Conservation (phyloP, 2,888 invertebrate genomes). For the Platypus cylindrus region DNA sequence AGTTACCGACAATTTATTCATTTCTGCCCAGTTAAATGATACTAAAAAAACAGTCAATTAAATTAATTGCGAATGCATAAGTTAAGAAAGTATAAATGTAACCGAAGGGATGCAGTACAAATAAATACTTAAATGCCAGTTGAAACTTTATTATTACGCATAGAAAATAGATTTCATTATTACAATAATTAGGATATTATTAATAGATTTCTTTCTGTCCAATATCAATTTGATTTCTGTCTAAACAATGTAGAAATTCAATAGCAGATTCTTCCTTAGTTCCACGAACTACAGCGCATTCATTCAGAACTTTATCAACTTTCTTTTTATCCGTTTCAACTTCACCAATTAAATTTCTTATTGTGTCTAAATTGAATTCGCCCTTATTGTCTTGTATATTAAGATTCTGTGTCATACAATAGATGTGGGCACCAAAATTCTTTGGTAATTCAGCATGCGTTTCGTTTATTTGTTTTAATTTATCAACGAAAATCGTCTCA, state of each 20-base stretch:
- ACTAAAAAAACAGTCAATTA: too few relatives aligned
- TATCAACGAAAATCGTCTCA: slow-evolving; percentile 5
- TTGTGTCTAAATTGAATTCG: slow-evolving; percentile 1
- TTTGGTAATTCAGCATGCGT: slow-evolving; percentile 2
- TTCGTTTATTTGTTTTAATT: slow-evolving; percentile 3
- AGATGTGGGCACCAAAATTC: slow-evolving; percentile 7
- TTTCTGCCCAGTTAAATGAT: too few relatives aligned
- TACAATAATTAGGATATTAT: too few relatives aligned
- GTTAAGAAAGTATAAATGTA: too few relatives aligned
- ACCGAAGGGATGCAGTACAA: too few relatives aligned
- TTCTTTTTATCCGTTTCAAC: slow-evolving; percentile 2
- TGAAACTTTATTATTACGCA: too few relatives aligned
- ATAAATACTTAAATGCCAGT: too few relatives aligned
- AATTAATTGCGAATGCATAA: too few relatives aligned
- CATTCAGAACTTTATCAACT: slow-evolving; percentile 8
- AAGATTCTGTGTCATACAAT: slow-evolving; percentile 3
- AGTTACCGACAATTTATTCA: too few relatives aligned
- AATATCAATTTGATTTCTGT: slow-evolving; percentile 1
- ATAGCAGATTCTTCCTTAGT: slow-evolving; percentile 9
- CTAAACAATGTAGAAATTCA: not conserved
- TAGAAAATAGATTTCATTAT: too few relatives aligned
- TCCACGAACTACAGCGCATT: slow-evolving; percentile 9
- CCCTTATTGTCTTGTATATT: slow-evolving; percentile 3
- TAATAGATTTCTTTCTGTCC: slow-evolving; percentile 3
- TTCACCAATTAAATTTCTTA: not conserved